Percentiles rank a stretch among this genome's conserved stretches.
phyloP scores from a whole-genome alignment of 2,888 invertebrate genomes.

The Cataglyphis livida region DNA sequence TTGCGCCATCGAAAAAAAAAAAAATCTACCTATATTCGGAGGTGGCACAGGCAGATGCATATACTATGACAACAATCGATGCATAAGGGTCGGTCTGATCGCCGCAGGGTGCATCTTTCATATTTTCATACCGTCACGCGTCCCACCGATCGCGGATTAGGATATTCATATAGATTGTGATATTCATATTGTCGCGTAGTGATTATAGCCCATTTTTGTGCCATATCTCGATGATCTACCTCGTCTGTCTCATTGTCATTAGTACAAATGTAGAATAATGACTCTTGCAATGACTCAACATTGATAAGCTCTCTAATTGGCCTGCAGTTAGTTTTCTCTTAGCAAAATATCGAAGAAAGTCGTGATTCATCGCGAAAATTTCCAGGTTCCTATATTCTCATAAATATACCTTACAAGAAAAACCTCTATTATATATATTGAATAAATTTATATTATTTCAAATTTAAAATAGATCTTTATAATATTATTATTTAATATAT shows the following conservation, averaged over 20 bases:
- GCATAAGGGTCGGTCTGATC: conserved; percentile 46
- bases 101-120: conserved; percentile 47
- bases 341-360: not conserved
- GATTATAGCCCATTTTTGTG: not conserved
- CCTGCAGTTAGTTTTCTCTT: not conserved
- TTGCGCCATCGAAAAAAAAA: conserved; percentile 73
- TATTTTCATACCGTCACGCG: conserved; percentile 47
- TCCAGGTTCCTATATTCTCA: not conserved
- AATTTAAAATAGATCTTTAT: not conserved
- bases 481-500: not conserved
- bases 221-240: not conserved
- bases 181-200: not conserved
- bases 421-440: not conserved
- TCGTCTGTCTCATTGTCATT: not conserved
- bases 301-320: not conserved
- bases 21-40: conserved; percentile 56
- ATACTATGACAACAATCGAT: conserved; percentile 23
- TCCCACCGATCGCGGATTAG: conserved; percentile 51
- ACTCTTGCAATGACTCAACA: not conserved
- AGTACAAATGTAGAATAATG: not conserved
- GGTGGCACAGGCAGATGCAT: conserved; percentile 34
- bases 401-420: not conserved
- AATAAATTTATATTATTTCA: not conserved
- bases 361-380: not conserved
- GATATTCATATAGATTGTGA: not conserved